Evolutionary conservation across 2,113 vertebrate species (phyloP).

Genomic region (Penelope pileata): DNA sequence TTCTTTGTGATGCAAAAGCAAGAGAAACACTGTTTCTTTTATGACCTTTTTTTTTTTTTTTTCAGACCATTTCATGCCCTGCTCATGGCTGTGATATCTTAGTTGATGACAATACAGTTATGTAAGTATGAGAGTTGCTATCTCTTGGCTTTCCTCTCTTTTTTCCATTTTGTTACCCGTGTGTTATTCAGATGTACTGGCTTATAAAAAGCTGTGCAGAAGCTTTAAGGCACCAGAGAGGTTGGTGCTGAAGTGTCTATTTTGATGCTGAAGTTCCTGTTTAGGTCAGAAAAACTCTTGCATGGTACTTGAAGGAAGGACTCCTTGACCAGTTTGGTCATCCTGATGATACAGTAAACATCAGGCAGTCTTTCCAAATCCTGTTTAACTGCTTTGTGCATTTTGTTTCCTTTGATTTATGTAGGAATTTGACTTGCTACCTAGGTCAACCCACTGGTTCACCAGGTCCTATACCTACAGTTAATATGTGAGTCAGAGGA

Average conservation of each 20-base stretch:
- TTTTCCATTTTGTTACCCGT: not conserved
- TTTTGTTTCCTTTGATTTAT: not conserved
- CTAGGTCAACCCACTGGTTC: not conserved
- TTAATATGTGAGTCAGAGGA: slow-evolving; percentile 6
- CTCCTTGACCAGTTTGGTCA: not conserved
- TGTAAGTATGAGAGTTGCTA: slow-evolving; percentile 85
- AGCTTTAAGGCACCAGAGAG: not conserved
- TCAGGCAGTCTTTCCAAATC: not conserved
- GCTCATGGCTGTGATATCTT: slow-evolving; percentile 99
- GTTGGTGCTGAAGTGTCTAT: not conserved
- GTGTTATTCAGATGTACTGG: not conserved
- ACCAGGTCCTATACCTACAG: not conserved
- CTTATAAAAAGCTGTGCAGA: not conserved
- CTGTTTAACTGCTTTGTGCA: not conserved
- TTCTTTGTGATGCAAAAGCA: not conserved
- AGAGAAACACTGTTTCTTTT: not conserved
- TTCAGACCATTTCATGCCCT: slow-evolving; percentile 97
- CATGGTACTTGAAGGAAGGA: not conserved
- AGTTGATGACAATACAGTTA: slow-evolving; percentile 99
- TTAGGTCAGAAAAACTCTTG: not conserved
- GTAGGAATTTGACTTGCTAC: not conserved
- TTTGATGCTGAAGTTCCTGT: not conserved
- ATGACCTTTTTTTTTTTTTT: not conserved
- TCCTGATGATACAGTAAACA: not conserved
- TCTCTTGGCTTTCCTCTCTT: slow-evolving; percentile 24